Base-by-base conservation (phyloP, 2,113 vertebrate species). In the Bostrychus sinensis region DNA sequence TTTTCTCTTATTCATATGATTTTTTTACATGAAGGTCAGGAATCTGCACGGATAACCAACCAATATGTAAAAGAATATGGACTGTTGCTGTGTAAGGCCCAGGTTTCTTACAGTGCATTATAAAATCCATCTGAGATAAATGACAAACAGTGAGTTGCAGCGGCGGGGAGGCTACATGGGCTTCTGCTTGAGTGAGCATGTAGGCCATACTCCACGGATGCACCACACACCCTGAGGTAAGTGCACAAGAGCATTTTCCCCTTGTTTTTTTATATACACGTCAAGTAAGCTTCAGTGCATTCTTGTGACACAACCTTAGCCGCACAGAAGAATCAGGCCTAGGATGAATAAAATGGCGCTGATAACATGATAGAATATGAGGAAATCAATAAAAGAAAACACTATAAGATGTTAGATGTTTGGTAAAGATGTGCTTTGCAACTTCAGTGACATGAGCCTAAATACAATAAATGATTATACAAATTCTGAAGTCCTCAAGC, bases 101-200 rank as follows among this genome's bases (percentile, higher is more conserved):
- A n/a, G 55, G 68, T 75, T 82, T 78, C 42, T 73, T 66, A 23
- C 55, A 70, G 61, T 67, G 37, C 55, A 75, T 82, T 72, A 80
- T 66, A 81, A 77, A 81, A 66, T 43, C 69, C 78, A 76, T 83
- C 66, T 68, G 50, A 77, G 77, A 80, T 77, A 88, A 84, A 86
- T 80, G 82, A 84, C 74, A 81, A 83, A 81, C 57, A 80, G 56
- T 70, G 68, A 72, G 72, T 65, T 79, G 72, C 72, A 56, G 70
- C 62, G 34, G 68, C 62, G 61, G 68, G 61, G 58, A 81, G 77
- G 83, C 82, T 78, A 70, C 80, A 84, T 71, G 43, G 22, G 65
- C 77, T 80, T 84, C 81, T 86, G 91, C 90, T 91, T 86, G 69
- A 89, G 60, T 68, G 86, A 91, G 86, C 91, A 93, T 92, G 85